Evolutionary conservation across 2,113 vertebrate species (phyloP), one percentile per base, ranked within the genome.

Genomic region (Phycodurus eques): DNA sequence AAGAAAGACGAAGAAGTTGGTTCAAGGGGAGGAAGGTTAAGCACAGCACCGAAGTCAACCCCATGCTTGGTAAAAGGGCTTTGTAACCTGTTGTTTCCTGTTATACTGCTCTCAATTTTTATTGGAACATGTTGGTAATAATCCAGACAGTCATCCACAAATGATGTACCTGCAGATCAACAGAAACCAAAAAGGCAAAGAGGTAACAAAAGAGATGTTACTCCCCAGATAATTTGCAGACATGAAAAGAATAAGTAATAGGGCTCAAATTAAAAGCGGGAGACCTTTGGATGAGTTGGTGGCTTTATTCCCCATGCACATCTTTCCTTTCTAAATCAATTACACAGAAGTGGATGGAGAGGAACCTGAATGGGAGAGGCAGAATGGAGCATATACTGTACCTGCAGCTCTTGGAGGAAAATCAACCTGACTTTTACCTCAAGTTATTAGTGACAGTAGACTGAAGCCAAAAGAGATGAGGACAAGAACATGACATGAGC

Each of bases 241-340:
- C 79, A 80, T 84, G 67, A 84, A 86, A 85, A 87, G 73, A 68
- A 80, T 53, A 76, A 54, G 78, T 77, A 84, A 80, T 77, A 54
- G 77, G 77, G 67, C 64, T 10, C 67, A 88, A 82, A 87, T 88
- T 82, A 80, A 82, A 86, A 76, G 77, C 51, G 19, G 54, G 81
- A 74, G 78, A 81, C 67, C 79, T 81, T 80, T 78, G 68, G 71
- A 76, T 54, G 74, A 57, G 71, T 78, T 74, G 80, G 74, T 87
- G 78, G 56, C 46, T 84, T 82, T 82, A 87, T 83, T 81, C 81
- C 83, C 33, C 39, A 60, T 80, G 82, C 80, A 82, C 82, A 83
- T 84, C 83, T 78, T 83, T 73, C 68, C 80, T 80, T 72, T 78
- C 80, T 79, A 81, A 89, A 86, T 89, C 84, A 85, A 88, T 88